Evolutionary conservation across 2,888 invertebrate species (phyloP).

Genomic region (Catonia carolina): DNA sequence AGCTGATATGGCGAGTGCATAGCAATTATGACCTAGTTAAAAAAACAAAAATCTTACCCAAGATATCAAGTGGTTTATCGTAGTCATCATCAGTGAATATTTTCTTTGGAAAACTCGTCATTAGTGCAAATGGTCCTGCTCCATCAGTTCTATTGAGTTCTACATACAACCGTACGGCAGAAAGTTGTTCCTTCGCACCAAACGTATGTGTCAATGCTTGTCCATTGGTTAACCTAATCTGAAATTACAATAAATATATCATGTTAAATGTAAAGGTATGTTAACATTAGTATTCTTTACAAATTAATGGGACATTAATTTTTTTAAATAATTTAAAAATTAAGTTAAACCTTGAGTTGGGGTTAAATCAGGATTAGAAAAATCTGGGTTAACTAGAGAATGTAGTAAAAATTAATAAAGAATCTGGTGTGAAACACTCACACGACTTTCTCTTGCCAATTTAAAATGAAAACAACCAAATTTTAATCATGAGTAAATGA

Average conservation of each 20-base stretch:
- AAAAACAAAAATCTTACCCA: slow-evolving; percentile 53
- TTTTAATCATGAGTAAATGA: too few relatives aligned
- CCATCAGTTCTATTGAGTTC: slow-evolving; percentile 75
- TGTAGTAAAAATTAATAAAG: too few relatives aligned
- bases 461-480: too few relatives aligned
- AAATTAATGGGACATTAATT: background rate
- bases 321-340: background rate
- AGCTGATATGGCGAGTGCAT: too few relatives aligned
- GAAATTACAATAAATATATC: slow-evolving; percentile 28
- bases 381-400: too few relatives aligned
- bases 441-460: too few relatives aligned
- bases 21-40: too few relatives aligned
- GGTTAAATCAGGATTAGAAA: too few relatives aligned
- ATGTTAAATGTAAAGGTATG: background rate
- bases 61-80: slow-evolving; percentile 72
- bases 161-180: slow-evolving; percentile 83
- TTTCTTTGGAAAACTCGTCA: slow-evolving; percentile 88
- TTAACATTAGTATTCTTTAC: background rate
- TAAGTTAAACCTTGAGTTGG: too few relatives aligned
- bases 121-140: slow-evolving; percentile 64
- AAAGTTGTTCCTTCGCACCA: slow-evolving; percentile 78
- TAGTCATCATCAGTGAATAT: slow-evolving; percentile 82
- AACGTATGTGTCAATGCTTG: slow-evolving; percentile 66
- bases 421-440: too few relatives aligned
- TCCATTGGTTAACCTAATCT: slow-evolving; percentile 74